Conservation (phyloP, 2,113 vertebrate species). For the Gnathonemus echidnorhynchus region DNA sequence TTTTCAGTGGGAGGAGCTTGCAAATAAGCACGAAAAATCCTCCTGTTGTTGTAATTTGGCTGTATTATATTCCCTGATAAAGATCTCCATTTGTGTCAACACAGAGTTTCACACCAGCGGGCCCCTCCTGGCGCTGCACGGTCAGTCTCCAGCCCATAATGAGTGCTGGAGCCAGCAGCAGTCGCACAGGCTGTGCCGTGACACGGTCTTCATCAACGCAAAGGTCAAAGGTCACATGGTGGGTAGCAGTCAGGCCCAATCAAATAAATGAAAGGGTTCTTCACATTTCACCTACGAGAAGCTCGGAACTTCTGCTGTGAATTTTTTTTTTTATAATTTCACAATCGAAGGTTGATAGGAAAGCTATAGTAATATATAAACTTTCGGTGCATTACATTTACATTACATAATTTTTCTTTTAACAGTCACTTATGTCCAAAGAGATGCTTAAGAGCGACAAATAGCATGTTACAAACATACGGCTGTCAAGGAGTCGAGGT, state of each 20-base stretch:
- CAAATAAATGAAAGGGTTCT: neutral
- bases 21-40: neutral
- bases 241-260: neutral
- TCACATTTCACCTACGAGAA: neutral
- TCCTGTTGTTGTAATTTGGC: neutral
- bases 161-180: conserved; percentile 8
- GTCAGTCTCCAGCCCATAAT: conserved; percentile 15
- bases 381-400: neutral
- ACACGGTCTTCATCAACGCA: neutral
- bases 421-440: neutral
- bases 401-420: neutral
- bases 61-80: conserved; percentile 8
- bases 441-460: neutral
- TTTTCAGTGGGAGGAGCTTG: neutral
- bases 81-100: neutral
- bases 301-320: neutral
- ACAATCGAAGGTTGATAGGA: neutral
- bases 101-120: neutral
- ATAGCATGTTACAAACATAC: neutral
- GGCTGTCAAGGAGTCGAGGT: neutral
- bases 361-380: neutral
- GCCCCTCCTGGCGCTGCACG: neutral
- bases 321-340: neutral
- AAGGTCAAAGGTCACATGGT: conserved; percentile 1
- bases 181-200: conserved; percentile 15